Evolutionary conservation across 2,113 vertebrate genomes (phyloP), one percentile per base, ranked within the genome.

Genomic region (Fregata magnificens): DNA sequence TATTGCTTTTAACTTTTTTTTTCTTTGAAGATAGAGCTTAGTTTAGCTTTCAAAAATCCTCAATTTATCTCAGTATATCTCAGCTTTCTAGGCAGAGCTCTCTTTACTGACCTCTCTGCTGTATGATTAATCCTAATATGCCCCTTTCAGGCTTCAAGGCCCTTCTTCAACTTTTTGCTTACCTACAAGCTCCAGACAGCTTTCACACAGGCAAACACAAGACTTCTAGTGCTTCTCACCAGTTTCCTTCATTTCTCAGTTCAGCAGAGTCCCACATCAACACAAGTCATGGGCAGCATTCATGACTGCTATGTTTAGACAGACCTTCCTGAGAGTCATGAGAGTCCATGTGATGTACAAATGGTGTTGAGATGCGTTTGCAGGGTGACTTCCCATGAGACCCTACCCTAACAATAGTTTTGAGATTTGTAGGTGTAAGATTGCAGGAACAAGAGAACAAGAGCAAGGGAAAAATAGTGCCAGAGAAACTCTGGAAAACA

Each of bases 1-100:
- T 88, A 34, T 49, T 44, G 26, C 21, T 25, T 95, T 88, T 38
- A 63, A 42, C 6, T 19, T 38, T 31, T 44, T 42, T 72, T 53
- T 83, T 59, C 17, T 71, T 84, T 56, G 32, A 95, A 92, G 44
- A 52, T 17, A 74, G 11, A 59, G 13, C 49, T 88, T 56, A 52
- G 18, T 36, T 86, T 65, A 83, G 10, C 53, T 94, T 93, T 81
- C 50, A 91, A 17, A 92, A 93, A 44, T 53, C 15, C n/a, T 86
- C 42, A 29, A 0, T 83, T 88, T 66, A 83, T 72, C 36, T 81
- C 42, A 49, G 24, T 40, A 40, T 77, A 40, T 83, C 58, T 83
- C 69, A n/a, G n/a, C 28, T 77, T 91, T 86, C 21, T 70, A 78
- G 36, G 18, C 13, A 70, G 53, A 65, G 13, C 9, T 38, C 17